phyloP scores from a whole-genome alignment of 1,140 invertebrate genomes.

The Caenorhabditis remanei region DNA sequence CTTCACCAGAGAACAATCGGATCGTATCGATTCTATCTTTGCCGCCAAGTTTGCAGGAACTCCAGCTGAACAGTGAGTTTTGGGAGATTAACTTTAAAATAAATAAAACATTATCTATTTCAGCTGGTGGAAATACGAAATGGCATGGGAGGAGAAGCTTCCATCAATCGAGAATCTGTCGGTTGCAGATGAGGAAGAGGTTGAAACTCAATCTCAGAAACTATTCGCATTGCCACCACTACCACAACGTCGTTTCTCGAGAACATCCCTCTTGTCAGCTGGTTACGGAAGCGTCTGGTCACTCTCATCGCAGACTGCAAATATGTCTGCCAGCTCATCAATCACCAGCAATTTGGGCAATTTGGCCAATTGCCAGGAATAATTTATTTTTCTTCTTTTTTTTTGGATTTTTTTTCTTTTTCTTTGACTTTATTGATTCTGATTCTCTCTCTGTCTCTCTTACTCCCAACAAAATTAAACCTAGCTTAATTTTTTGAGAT shows the following conservation, averaged over 20 bases:
- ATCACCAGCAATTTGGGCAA: neutral
- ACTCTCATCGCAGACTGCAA: conserved; percentile 21
- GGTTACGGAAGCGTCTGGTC: conserved; percentile 66
- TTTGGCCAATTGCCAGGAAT: neutral
- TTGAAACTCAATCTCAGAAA: neutral
- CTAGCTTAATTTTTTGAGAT: too few relatives aligned
- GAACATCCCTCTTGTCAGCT: conserved; percentile 56
- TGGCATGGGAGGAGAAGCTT: conserved; percentile 65
- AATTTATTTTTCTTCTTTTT: neutral
- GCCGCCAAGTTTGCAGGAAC: conserved; percentile 68
- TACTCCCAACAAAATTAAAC: too few relatives aligned
- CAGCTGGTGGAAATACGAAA: conserved; percentile 67
- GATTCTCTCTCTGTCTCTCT: too few relatives aligned
- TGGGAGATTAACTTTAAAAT: neutral
- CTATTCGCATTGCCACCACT: conserved; percentile 14
- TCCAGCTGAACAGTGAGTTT: conserved; percentile 67
- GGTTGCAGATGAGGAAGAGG: conserved; percentile 22
- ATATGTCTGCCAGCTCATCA: conserved; percentile 40
- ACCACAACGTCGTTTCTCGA: conserved; percentile 49
- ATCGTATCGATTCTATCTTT: conserved; percentile 74
- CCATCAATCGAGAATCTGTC: conserved; percentile 37
- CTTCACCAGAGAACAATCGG: conserved; percentile 78
- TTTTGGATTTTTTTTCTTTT: neutral
- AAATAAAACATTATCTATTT: neutral
- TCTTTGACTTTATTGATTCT: too few relatives aligned